Evolutionary conservation across 2,113 vertebrate species (phyloP), one percentile per base, ranked within the genome.

Genomic region (Colaptes auratus): DNA sequence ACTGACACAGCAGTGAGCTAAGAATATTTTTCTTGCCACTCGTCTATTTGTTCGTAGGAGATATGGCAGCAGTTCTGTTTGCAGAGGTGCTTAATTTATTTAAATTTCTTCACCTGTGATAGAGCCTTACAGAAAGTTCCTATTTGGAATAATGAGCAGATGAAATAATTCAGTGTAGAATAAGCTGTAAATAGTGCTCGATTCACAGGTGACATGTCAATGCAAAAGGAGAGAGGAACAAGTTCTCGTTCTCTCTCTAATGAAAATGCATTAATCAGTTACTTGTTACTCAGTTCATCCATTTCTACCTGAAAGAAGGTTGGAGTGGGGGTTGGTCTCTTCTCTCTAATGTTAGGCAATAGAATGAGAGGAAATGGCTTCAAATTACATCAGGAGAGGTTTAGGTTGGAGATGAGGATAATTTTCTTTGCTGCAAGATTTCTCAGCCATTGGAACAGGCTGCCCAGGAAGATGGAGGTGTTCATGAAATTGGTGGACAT

Each of bases 51-150:
- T 91, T 93, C 88, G 28, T 65, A 92, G 69, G 85, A 95, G 92
- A 88, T 74, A 89, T 14, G 80, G 69, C 82, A 89, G 82, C 58
- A 83, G 58, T 31, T 92, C 79, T 95, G 82, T 95, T 95, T 96
- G 89, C 89, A 83, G 79, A 95, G 86, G 69, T 91, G 76, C 76
- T 95, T 94, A 80, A 95, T 95, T 91, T 97, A 78, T 96, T 96
- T 92, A 95, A 48, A 88, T 92, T 92, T 83, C 82, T 83, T 93
- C 89, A 95, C 82, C 89, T 90, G 87, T 71, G 48, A 94, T 95
- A 81, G n/a, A 92, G 53, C 86, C 85, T 72, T 86, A 65, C 25
- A 81, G 35, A 78, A 95, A 92, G 30, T 69, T 90, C 61, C 76
- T 87, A 67, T 74, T 91, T 78, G 58, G 60, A 88, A 94, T 94